Evolutionary conservation across 2,888 invertebrate species (phyloP), one percentile per base, ranked within the genome.

Genomic region (Melipona bicolor): DNA sequence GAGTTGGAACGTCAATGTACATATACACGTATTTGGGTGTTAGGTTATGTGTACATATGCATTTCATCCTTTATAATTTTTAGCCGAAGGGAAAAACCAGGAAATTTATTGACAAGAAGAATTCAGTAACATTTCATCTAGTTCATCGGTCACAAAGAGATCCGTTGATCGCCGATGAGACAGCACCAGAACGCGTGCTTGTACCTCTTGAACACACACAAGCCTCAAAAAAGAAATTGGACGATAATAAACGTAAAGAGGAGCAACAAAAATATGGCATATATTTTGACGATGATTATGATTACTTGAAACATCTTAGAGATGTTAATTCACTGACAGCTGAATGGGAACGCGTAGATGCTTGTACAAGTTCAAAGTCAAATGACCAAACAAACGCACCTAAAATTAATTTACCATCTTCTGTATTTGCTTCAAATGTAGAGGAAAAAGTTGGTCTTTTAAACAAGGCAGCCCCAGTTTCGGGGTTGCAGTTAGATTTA

Each of bases 81-180:
- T 86, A 96, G 96, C 96, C 96, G 64, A 96, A 96, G 92, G 90
- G 92, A 74, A 96, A 96, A 82, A 96, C 96, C 92, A 97, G 96
- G 94, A 97, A 97, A 92, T 99, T 99, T 93, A 98, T 99, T 91
- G 98, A 99, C 93, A 97, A 97, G 90, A 98, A 98, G 94, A 97
- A 97, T 92, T 97, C 98, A 0, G 97, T 98, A 36, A 98, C 98
- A 0, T 99, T 99, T 94, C 97, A 97, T 92, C 95, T 99, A 87
- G 98, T 99, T 2, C 98, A 99, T 93, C 96, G 99, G 93, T 98
- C 98, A 92, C 99, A 99, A 94, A 97, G 97, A 92, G 99, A 99
- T 96, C 99, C 99, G 1, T 94, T 99, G 73, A 96, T 97, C 0
- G 97, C 97, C 0, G 98, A 99, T 94, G 98, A 98, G 93, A 97